Base-by-base conservation (phyloP, 2,888 invertebrate species). In the Acleris laterana region DNA sequence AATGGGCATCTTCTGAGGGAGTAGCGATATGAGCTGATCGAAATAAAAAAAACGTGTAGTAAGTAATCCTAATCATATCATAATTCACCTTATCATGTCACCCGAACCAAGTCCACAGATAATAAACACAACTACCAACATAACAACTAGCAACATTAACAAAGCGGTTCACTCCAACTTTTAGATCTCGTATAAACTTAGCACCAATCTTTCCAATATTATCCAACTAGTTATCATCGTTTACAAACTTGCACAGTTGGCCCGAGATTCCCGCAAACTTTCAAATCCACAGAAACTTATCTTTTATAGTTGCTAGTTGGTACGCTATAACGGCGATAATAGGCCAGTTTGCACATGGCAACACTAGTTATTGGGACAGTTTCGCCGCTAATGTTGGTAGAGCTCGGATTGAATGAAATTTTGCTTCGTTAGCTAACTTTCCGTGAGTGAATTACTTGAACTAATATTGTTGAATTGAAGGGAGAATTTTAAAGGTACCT, bases 181-280 rank as follows among this genome's bases (percentile, higher is more conserved):
- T 28, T 20, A 38, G 11, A 42, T 28, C 49, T 50, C 55, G 42
- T 44, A 59, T 58, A 59, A 66, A 66, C 66, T 66, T 62, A 51
- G 20, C 48, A 28, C 44, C 51, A 62, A 62, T 66, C 61, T 66
- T 61, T 51, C 56, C 32, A 44, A 56, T 66, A 64, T 59, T 38
- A 66, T 57, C 61, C 62, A 62, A 62, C 62, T 62, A 66, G 66
- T 62, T 66, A 62, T 61, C 65, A 66, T 61, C 62, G 56, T 66
- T 57, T 56, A 25, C 28, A 55, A 66, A 66, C 61, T 66, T 66
- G 66, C 28, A 22, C 65, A 57, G 65, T 62, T 52, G 50, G 46
- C 50, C 48, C 58, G 46, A 55, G 55, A 64, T 56, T 52, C 58
- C 25, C 32, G 49, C 49, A 60, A 66, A 66, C 66, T 66, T 66